Evolutionary conservation across 2,113 vertebrate species (phyloP), one percentile per base, ranked within the genome.

Genomic region (Pseudopodoces humilis): DNA sequence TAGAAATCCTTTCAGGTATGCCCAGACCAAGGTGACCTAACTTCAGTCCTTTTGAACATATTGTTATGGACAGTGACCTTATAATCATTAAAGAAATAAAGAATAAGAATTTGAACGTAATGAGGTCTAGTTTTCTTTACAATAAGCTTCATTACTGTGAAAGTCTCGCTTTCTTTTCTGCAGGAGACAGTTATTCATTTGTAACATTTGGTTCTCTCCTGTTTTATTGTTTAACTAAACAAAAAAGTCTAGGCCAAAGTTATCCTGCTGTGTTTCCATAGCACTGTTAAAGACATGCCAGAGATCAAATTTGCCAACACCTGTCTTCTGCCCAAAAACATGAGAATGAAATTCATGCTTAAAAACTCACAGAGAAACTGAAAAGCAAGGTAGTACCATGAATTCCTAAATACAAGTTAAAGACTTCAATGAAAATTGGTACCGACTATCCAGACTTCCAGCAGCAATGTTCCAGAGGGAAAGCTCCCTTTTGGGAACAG

Each of bases 141-240:
- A 90, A 74, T 83, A 95, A 69, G 35, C 70, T 95, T 87, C 65
- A 68, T 90, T 83, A 82, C 41, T 41, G 16, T 70, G 58, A 82
- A 90, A 91, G 27, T 16, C 46, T 89, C 12, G 1, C 14, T 93
- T 84, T 94, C 35, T 83, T 94, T 65, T 83, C 30, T 82, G 12
- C 46, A 71, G 63, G 22, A 91, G 76, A 15, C 21, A 28, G n/a
- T 79, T 92, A 55, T 50, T 87, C 2, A 27, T 43, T 91, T 91
- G 49, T 75, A 70, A 75, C 23, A 50, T 74, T 92, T 90, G 15
- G 5, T 43, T 91, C 7, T 14, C 46, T 69, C 12, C 7, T 47
- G 20, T 35, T 94, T 94, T 88, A 49, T 64, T 92, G 50, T 91
- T 95, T 88, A 95, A 85, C 86, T 83, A 95, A 94, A 95, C 5